A percentile compares a stretch with the other conserved stretches of the same genome.
These are phyloP conservation scores for Brachionus paranguensis DNA, from an alignment of 1,140 invertebrate species.

Conservation along the genomic window DNA sequence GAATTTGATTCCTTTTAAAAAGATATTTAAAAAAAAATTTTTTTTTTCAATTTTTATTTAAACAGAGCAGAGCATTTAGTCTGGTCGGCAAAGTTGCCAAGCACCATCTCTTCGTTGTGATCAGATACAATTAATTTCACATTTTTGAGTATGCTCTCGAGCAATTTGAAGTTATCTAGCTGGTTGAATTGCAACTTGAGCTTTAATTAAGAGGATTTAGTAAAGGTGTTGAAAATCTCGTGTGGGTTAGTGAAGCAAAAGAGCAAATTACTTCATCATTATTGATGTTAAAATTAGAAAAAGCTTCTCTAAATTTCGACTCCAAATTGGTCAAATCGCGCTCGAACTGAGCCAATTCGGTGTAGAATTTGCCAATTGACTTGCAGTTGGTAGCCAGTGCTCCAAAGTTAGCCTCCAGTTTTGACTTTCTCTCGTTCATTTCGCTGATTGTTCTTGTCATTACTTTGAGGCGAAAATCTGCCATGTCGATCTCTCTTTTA, in stretches of 20 bases:
- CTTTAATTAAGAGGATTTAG: constrained; percentile 9
- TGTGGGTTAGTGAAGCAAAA: neutral
- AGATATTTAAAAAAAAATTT: neutral
- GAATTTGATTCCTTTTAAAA: neutral
- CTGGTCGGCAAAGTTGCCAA: neutral
- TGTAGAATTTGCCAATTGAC: neutral
- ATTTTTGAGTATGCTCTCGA: neutral
- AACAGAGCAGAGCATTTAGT: neutral
- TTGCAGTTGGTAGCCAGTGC: neutral
- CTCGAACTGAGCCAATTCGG: neutral
- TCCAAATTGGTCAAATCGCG: neutral
- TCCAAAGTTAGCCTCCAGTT: neutral
- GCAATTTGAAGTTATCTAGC: neutral
- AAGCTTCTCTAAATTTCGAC: constrained; percentile 7
- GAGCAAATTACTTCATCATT: constrained; percentile 3
- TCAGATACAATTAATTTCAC: neutral
- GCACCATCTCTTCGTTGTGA: neutral
- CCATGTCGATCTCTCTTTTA: neutral
- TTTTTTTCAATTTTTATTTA: neutral
- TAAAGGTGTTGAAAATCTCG: neutral
- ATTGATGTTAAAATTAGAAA: constrained; percentile 23
- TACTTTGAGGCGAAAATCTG: constrained; percentile 8
- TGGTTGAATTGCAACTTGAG: constrained; percentile 15
- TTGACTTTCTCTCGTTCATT: neutral
- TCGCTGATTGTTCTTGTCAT: neutral